Base-by-base conservation (phyloP, 2,797 vertebrate genomes). In the Esox masquinongy region DNA sequence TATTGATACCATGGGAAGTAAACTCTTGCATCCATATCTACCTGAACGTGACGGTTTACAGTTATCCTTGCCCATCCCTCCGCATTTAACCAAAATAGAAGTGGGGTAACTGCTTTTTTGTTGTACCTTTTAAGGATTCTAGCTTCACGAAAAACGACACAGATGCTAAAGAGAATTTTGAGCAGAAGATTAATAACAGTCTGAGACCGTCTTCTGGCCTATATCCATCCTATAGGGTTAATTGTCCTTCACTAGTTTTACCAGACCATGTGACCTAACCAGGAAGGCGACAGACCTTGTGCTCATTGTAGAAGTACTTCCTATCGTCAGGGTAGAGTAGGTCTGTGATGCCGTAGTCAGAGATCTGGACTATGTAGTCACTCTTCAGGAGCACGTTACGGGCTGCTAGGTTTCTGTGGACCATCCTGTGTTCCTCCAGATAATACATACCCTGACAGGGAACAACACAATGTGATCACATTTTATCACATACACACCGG, bases 311-410 rank as follows among this genome's bases (percentile, higher is more conserved):
- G 81, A 96, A 94, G 34, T 95, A 95, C 72, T 99, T 98, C 83
- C 98, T 98, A 84, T 98, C 96, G 16, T 98, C 96, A 0, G 96
- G 96, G 70, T 97, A 96, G 43, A 99, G 91, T 66, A 99, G 89
- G 83, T 98, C 96, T 59, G 97, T 94, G 31, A 99, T 93, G 61
- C 97, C 97, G 0, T 97, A 99, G 82, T 99, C 97, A 8, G 96
- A 95, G 82, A 99, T 96, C 87, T 99, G 97, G 1, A 94, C 96
- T 0, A 96, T 96, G 90, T 93, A 96, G 59, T 95, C 94, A 2
- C 94, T 96, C 89, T 98, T 98, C 66, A 99, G 92, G 63, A 99
- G 93, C 50, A 99, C 94, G 22, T 99, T 99, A 64, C 97, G 94
- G 66, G 97, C 97, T 0, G 97, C 97, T 75, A 99, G 92, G 88